These are phyloP conservation scores for Palythoa grandiflora DNA, from an alignment of 92 coral and sea anemone species.

Conservation along the genomic window DNA sequence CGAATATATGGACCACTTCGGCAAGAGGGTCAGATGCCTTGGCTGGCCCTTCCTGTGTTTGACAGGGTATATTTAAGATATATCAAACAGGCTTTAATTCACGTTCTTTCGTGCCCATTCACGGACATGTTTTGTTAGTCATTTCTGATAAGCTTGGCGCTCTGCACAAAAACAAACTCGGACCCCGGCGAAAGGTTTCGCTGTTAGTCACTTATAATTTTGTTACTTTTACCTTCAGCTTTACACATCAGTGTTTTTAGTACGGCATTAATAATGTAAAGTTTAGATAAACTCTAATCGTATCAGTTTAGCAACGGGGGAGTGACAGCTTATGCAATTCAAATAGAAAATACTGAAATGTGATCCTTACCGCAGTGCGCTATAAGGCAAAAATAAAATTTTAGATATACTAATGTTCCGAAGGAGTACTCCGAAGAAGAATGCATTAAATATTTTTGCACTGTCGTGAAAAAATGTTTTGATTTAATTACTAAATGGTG, in stretches of 20 bases:
- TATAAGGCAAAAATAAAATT: background rate
- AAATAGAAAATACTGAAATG: background rate
- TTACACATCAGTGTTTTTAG: background rate
- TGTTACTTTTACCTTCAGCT: constrained; percentile 1
- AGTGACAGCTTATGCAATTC: background rate
- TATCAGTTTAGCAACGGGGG: background rate
- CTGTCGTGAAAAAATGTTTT: background rate
- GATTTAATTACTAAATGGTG: background rate
- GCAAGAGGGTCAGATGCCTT: constrained; percentile 39
- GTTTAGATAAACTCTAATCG: constrained; percentile 26
- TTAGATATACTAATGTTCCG: background rate
- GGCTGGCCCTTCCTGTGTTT: constrained; percentile 39
- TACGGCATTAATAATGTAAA: background rate
- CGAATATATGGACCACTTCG: constrained; percentile 31
- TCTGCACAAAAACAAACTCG: background rate
- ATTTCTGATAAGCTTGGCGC: background rate
- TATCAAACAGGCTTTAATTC: constrained; percentile 32
- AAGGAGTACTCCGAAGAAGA: background rate
- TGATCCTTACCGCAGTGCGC: background rate
- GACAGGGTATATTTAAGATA: constrained; percentile 35
- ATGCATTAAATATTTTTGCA: background rate
- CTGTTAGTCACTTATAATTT: background rate
- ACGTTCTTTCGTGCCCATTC: background rate
- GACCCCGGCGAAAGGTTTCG: background rate
- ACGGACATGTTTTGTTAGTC: background rate